phyloP scores from a whole-genome alignment of 2,113 vertebrate genomes.

The Tragelaphus strepsiceros region DNA sequence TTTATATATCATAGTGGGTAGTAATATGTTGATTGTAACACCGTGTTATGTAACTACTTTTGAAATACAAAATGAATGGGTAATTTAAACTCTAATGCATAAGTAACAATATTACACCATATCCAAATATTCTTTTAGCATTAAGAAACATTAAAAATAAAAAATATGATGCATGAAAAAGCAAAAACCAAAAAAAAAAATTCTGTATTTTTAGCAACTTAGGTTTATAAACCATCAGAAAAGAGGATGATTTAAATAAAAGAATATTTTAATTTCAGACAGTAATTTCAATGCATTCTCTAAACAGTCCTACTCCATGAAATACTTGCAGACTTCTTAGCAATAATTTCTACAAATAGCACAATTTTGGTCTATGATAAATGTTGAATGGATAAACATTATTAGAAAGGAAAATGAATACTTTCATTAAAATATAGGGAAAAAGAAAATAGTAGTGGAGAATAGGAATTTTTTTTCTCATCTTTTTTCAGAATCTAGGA shows the following conservation, averaged over 20 bases:
- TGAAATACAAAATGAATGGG: not conserved
- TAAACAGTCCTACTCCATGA: not conserved
- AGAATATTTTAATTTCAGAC: not conserved
- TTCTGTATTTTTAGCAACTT: not conserved
- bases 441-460: not conserved
- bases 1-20: not conserved
- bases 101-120: not conserved
- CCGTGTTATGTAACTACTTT: not conserved
- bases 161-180: not conserved
- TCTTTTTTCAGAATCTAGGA: not conserved
- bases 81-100: not conserved
- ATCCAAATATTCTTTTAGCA: not conserved
- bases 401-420: not conserved
- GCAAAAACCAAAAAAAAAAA: not conserved
- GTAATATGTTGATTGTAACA: not conserved
- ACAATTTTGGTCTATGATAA: not conserved
- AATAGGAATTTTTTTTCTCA: not conserved
- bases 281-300: not conserved
- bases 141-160: not conserved
- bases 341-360: not conserved
- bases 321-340: not conserved
- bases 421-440: not conserved
- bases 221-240: not conserved
- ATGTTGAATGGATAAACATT: not conserved
- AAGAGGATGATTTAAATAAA: not conserved